Conservation (phyloP, 2,797 vertebrate species). For the Dendrocincla fuliginosa region DNA sequence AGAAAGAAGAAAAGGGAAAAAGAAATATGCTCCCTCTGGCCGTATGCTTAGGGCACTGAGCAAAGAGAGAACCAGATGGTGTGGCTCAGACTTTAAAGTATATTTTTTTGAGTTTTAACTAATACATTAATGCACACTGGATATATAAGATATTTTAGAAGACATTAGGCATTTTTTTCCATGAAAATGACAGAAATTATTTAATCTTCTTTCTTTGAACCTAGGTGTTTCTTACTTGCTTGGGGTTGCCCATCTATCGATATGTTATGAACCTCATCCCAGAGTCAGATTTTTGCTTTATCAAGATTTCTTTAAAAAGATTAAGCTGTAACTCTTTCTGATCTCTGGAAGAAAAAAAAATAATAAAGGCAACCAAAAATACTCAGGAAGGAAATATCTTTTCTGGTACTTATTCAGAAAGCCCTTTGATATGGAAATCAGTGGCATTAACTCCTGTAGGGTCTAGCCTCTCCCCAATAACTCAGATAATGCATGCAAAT, state of each 20-base stretch:
- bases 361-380: not conserved
- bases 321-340: not conserved
- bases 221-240: not conserved
- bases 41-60: conserved; percentile 43
- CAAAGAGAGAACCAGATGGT: conserved; percentile 41
- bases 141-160: not conserved
- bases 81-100: conserved; percentile 19
- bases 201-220: not conserved
- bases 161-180: not conserved
- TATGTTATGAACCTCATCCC: not conserved
- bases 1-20: not conserved
- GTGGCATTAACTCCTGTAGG: not conserved
- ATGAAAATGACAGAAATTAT: not conserved
- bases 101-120: not conserved
- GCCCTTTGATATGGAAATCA: conserved; percentile 51
- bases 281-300: not conserved
- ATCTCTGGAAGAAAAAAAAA: not conserved
- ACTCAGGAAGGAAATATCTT: not conserved
- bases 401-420: not conserved
- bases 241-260: not conserved
- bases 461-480: not conserved
- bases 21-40: conserved; percentile 4
- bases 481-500: not conserved
- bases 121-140: not conserved
- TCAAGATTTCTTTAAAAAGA: not conserved